Conservation (phyloP, 2,888 invertebrate genomes). For the Scelioninae gen. 1 region DNA sequence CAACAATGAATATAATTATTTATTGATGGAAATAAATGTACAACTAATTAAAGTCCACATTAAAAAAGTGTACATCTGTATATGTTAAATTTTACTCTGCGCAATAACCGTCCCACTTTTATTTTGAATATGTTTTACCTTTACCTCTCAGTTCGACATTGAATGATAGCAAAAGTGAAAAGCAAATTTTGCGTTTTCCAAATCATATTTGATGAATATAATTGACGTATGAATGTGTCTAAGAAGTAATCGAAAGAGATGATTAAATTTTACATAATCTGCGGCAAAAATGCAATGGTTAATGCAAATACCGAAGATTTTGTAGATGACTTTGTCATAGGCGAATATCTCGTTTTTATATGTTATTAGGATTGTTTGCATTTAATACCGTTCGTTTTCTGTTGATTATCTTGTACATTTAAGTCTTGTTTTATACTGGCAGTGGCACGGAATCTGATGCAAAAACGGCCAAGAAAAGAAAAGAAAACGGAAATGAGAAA, state of each 20-base stretch:
- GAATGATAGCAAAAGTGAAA: slow-evolving; percentile 18
- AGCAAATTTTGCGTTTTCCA: slow-evolving; percentile 21
- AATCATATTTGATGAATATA: slow-evolving; percentile 16
- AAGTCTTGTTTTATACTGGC: slow-evolving; percentile 56
- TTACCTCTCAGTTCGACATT: slow-evolving; percentile 11
- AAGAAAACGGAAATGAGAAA: slow-evolving; percentile 23
- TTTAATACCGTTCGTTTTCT: slow-evolving; percentile 55
- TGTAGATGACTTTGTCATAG: slow-evolving; percentile 36
- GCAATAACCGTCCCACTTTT: slow-evolving; percentile 39
- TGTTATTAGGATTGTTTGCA: slow-evolving; percentile 56
- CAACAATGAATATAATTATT: no score
- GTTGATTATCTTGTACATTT: slow-evolving; percentile 38
- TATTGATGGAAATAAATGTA: background rate
- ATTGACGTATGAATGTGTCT: slow-evolving; percentile 22
- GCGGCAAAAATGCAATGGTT: slow-evolving; percentile 18
- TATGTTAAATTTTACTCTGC: slow-evolving; percentile 34
- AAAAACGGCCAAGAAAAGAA: slow-evolving; percentile 30
- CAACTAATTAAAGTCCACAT: background rate
- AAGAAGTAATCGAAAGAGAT: background rate
- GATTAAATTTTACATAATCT: background rate
- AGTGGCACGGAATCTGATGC: slow-evolving; percentile 60
- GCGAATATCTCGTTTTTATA: slow-evolving; percentile 47
- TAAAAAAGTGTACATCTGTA: background rate
- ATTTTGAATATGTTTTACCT: slow-evolving; percentile 1
- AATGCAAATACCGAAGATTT: slow-evolving; percentile 27